Conservation (phyloP, 1,140 invertebrate genomes). For the Saccostrea cuccullata region DNA sequence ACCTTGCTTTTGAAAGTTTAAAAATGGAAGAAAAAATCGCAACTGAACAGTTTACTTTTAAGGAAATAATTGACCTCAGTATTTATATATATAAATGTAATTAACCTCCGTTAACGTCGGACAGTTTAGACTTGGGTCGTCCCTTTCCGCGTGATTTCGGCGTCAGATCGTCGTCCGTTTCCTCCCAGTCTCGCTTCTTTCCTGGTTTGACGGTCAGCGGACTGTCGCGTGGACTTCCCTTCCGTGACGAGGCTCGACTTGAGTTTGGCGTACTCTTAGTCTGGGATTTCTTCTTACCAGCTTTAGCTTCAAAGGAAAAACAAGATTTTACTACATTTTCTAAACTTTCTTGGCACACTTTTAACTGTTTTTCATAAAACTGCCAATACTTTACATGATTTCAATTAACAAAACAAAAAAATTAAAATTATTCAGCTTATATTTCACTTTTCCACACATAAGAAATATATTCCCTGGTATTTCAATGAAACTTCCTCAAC, state of each 20-base stretch:
- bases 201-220: conserved; percentile 62
- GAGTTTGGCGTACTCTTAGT: conserved; percentile 61
- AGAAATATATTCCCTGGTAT: too few species aligned
- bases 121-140: conserved; percentile 61
- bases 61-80: too few species aligned
- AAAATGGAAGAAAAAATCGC: too few species aligned
- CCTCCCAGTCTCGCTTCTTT: conserved; percentile 52
- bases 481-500: too few species aligned
- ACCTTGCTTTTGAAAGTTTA: too few species aligned
- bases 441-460: too few species aligned
- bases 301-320: conserved; percentile 35
- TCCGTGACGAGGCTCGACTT: conserved; percentile 61
- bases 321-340: background rate
- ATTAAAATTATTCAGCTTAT: too few species aligned
- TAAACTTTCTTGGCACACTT: too few species aligned
- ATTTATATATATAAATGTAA: background rate
- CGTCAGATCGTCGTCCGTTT: conserved; percentile 55
- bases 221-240: conserved; percentile 70
- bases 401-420: too few species aligned
- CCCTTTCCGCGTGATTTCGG: conserved; percentile 59
- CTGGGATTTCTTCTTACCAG: conserved; percentile 58
- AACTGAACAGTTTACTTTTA: too few species aligned
- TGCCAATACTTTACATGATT: too few species aligned
- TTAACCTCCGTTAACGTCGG: conserved; percentile 54
- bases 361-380: too few species aligned